A percentile compares a stretch with the other conserved stretches of the same genome.
These are phyloP conservation scores for Volucella inflata DNA, from an alignment of 2,888 invertebrate genomes.

Conservation along the genomic window DNA sequence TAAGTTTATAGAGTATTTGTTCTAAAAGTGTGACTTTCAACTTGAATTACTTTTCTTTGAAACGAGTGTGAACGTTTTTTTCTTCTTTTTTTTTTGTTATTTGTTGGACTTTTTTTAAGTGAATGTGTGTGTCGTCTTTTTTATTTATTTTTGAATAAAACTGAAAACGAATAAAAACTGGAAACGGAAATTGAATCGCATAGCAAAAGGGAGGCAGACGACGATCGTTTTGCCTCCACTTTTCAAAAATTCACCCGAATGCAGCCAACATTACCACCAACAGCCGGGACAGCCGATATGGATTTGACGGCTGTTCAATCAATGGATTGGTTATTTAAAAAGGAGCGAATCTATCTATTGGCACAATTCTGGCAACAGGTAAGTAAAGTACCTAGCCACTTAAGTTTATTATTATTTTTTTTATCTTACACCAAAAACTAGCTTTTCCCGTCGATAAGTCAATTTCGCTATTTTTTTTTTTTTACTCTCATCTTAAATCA, in stretches of 20 bases:
- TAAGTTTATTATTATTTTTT: neutral
- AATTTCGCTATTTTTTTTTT: neutral
- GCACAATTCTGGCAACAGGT: conserved; percentile 99
- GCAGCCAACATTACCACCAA: conserved; percentile 91
- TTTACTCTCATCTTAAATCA: too few relatives aligned
- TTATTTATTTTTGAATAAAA: too few relatives aligned
- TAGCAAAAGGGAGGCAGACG: conserved; percentile 70
- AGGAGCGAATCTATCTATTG: conserved; percentile 96
- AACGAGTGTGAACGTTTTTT: too few relatives aligned
- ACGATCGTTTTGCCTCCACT: conserved; percentile 74
- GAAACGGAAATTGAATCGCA: conserved; percentile 70
- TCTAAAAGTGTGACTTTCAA: too few relatives aligned
- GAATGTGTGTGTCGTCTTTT: too few relatives aligned
- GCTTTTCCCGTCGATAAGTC: conserved; percentile 49
- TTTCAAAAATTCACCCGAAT: conserved; percentile 84
- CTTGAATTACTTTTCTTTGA: too few relatives aligned
- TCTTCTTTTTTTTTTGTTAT: too few relatives aligned
- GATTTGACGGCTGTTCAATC: conserved; percentile 97
- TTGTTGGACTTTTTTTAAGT: too few relatives aligned
- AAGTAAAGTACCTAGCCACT: conserved; percentile 84
- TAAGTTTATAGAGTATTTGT: too few relatives aligned
- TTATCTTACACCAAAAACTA: neutral
- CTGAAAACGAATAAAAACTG: conserved; percentile 38
- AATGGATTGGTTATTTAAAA: conserved; percentile 98
- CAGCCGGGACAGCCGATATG: conserved; percentile 91